phyloP scores from a whole-genome alignment of 2,797 vertebrate species.

The Chaenodraco wilsoni region DNA sequence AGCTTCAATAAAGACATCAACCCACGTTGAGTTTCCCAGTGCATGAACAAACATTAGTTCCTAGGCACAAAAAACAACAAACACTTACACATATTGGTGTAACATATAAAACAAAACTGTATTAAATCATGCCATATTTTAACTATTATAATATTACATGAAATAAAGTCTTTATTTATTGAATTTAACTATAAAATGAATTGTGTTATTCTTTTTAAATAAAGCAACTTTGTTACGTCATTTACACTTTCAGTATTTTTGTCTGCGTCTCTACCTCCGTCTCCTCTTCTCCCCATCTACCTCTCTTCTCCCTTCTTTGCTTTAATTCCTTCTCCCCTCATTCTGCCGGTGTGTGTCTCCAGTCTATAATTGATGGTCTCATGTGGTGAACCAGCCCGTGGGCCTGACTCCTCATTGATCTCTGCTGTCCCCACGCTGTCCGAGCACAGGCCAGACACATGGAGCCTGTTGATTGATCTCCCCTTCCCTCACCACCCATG shows the following conservation, averaged over 20 bases:
- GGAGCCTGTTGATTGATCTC: constrained; percentile 74
- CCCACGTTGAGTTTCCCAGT: too few relatives aligned
- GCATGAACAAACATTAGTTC: too few relatives aligned
- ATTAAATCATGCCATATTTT: too few relatives aligned
- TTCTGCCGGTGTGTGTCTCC: constrained; percentile 27
- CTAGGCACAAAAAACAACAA: too few relatives aligned
- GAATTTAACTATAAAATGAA: too few relatives aligned
- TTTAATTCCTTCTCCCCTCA: constrained; percentile 6
- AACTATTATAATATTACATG: too few relatives aligned
- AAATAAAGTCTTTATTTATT: too few relatives aligned
- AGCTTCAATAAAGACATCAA: too few relatives aligned
- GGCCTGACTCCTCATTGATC: constrained; percentile 79
- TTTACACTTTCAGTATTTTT: not conserved
- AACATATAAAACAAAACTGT: too few relatives aligned
- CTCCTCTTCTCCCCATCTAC: not conserved
- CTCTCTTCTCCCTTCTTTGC: not conserved
- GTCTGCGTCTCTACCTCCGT: not conserved
- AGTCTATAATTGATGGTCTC: constrained; percentile 65
- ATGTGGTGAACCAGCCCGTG: constrained; percentile 62
- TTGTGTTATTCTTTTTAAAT: too few relatives aligned
- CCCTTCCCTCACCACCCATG: constrained; percentile 23
- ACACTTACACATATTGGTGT: too few relatives aligned
- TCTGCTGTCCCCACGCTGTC: constrained; percentile 52
- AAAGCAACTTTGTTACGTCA: too few relatives aligned
- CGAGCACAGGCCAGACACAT: constrained; percentile 49